phyloP scores from a whole-genome alignment of 2,797 vertebrate species.

The Erethizon dorsatum region DNA sequence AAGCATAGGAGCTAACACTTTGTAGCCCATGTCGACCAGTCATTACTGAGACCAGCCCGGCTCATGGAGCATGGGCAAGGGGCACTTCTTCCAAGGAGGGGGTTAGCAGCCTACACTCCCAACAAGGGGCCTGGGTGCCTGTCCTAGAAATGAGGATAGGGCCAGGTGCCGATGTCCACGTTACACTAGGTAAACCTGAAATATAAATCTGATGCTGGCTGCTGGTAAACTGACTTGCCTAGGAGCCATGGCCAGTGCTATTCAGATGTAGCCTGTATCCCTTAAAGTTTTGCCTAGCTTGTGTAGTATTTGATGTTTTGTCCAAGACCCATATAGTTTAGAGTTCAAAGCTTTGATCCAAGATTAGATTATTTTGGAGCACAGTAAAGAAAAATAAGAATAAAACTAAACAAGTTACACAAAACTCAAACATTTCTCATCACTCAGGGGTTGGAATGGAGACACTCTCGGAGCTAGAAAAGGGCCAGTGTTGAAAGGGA shows the following conservation, averaged over 20 bases:
- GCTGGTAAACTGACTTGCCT: slow-evolving; percentile 4
- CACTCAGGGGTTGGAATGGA: background rate
- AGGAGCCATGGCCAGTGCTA: background rate
- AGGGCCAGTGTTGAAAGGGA: background rate
- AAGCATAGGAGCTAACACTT: background rate
- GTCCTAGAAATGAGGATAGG: background rate
- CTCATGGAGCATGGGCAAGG: background rate
- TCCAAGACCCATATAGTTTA: background rate
- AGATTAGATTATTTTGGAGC: background rate
- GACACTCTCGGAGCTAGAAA: background rate
- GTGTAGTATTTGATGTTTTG: slow-evolving; percentile 20
- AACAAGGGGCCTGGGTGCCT: background rate
- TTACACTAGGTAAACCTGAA: background rate
- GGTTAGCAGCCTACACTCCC: background rate
- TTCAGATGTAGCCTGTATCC: background rate
- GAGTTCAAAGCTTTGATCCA: slow-evolving; percentile 21
- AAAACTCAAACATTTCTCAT: background rate
- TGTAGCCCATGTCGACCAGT: background rate
- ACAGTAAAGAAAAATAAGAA: background rate
- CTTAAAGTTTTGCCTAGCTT: slow-evolving; percentile 3
- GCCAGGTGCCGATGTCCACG: background rate
- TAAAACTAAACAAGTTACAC: background rate
- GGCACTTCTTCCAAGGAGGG: background rate
- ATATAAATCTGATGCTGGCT: background rate
- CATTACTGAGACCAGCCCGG: background rate